phyloP scores from a whole-genome alignment of 2,888 invertebrate species.

The Campaea margaritaria region DNA sequence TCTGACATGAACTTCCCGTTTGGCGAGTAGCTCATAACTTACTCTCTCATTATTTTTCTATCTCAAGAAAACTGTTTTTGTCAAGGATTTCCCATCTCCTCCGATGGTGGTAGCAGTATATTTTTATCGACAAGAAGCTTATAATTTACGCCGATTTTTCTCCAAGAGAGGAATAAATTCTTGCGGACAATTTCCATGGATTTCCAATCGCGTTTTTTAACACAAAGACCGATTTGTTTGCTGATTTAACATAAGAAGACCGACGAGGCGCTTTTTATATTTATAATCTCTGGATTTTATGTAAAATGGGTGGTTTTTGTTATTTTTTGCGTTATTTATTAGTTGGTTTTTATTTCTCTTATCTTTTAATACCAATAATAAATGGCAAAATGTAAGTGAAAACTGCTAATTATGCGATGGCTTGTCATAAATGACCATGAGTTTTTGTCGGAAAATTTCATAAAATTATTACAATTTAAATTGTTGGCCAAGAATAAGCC shows the following conservation, averaged over 20 bases:
- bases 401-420: too few species aligned
- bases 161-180: constrained; percentile 53
- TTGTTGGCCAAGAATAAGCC: too few species aligned
- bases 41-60: constrained; percentile 6
- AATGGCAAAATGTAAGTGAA: too few species aligned
- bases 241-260: constrained; percentile 51
- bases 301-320: neutral
- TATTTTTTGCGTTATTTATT: neutral
- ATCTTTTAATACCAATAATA: too few species aligned
- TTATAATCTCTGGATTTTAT: neutral
- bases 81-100: neutral
- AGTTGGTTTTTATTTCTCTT: too few species aligned
- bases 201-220: constrained; percentile 54
- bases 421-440: too few species aligned
- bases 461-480: too few species aligned
- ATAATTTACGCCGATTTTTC: constrained; percentile 37
- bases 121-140: constrained; percentile 28
- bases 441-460: too few species aligned
- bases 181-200: constrained; percentile 54
- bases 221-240: constrained; percentile 51
- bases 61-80: constrained; percentile 3
- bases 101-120: constrained; percentile 6
- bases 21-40: neutral
- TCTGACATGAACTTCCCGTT: too few species aligned
- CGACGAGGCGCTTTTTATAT: constrained; percentile 40